phyloP scores from a whole-genome alignment of 2,797 vertebrate genomes.

The Gymnodraco acuticeps region DNA sequence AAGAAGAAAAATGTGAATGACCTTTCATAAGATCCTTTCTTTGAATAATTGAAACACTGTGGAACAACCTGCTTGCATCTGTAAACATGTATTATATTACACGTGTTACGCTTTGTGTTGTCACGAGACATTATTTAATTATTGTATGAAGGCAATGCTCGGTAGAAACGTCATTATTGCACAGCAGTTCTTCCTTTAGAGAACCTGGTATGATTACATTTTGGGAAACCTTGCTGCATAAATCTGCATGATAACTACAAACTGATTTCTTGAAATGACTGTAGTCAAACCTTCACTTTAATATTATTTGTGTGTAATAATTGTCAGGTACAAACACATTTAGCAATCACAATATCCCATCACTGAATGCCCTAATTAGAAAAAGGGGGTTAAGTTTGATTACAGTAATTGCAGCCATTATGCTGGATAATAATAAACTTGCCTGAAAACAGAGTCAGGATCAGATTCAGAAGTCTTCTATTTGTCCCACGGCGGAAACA shows the following conservation, averaged over 20 bases:
- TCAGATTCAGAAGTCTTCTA: too few species aligned
- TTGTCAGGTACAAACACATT: background rate
- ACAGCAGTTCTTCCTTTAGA: background rate
- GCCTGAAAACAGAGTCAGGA: background rate
- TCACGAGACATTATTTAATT: background rate
- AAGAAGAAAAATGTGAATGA: background rate
- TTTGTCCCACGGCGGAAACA: too few species aligned
- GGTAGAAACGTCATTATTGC: background rate
- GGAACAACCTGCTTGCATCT: background rate
- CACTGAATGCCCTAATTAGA: slow-evolving; percentile 20
- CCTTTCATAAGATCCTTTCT: background rate
- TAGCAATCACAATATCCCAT: background rate
- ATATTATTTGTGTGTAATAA: background rate
- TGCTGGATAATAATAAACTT: background rate
- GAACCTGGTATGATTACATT: slow-evolving; percentile 9
- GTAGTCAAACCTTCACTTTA: background rate
- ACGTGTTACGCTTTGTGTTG: background rate
- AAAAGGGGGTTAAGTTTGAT: slow-evolving; percentile 18
- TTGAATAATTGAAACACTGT: background rate
- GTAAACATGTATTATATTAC: background rate
- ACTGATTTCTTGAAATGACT: slow-evolving; percentile 16
- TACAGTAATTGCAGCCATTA: background rate
- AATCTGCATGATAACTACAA: slow-evolving; percentile 21
- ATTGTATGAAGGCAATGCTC: background rate
- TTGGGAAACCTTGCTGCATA: slow-evolving; percentile 4